Base-by-base conservation (phyloP, 2,888 invertebrate species). In the Melinaea marsaeus region DNA sequence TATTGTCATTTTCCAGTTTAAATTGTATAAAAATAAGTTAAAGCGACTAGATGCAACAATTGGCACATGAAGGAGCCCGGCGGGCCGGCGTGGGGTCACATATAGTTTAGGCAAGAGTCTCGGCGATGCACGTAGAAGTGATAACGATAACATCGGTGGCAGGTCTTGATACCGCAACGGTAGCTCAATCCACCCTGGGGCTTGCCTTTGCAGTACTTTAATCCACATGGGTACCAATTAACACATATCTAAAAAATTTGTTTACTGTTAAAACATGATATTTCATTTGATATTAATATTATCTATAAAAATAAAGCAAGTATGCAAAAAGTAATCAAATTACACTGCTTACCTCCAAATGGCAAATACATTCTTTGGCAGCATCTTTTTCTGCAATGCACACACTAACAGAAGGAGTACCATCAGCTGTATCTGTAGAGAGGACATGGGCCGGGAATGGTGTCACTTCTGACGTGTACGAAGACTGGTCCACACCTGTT, bases 131-230 rank as follows among this genome's bases (percentile, higher is more conserved):
- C 96, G 84, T 95, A 96, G 88, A 95, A 98, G 73, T 95, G 94
- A 87, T 97, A 98, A 72, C 95, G 93, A 83, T 96, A 95, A 86
- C 98, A 98, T 81, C 96, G 95, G 76, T 95, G 94, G 84, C 98
- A 98, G 0, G 98, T 98, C 88, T 98, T 97, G 79, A 98, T 98
- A 70, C 98, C 98, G 83, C 98, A 98, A 60, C 98, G 93, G 89
- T 98, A 98, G 92, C 93, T 92, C 87, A 94, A 80, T 9, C 90
- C 86, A 11, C 92, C 92, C 71, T 93, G 92, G 55, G 94, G 93
- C 82, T 95, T 95, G 55, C 95, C 95, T 77, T 97, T 96, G 88
- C 98, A 98, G 88, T 97, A 98, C 81, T 98, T 98, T 55, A 98
- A 92, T 33, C 97, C 97, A 84, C 98, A 98, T 0, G 98, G 98